Conservation (phyloP, 1,140 invertebrate genomes). For the Hypothenemus hampei region DNA sequence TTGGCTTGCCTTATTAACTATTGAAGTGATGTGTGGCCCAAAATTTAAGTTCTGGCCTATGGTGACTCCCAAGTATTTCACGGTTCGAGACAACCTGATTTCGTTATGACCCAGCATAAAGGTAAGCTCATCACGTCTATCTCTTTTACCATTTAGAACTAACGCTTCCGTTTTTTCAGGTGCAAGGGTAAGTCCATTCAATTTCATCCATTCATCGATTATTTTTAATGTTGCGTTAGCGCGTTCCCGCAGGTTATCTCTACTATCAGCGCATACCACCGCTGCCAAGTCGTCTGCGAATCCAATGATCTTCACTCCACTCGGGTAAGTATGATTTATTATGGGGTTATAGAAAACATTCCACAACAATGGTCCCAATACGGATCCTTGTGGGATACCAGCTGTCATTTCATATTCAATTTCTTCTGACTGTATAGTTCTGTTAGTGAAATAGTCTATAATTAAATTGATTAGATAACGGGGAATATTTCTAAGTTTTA, state of each 20-base stretch:
- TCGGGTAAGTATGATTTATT: conserved; percentile 31
- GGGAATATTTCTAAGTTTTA: background rate
- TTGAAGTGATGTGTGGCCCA: background rate
- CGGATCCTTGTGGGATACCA: conserved; percentile 49
- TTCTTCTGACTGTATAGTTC: background rate
- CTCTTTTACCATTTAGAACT: background rate
- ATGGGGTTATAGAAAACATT: conserved; percentile 46
- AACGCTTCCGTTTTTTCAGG: background rate
- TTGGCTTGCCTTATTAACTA: background rate
- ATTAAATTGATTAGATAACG: background rate
- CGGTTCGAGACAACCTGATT: background rate
- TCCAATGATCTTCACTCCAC: conserved; percentile 16
- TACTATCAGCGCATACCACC: conserved; percentile 28
- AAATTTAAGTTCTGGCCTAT: background rate
- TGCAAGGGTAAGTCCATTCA: too few relatives aligned
- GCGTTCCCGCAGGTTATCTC: conserved; percentile 3
- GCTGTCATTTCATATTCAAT: background rate
- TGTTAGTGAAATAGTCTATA: background rate
- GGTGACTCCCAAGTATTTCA: background rate
- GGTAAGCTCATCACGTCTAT: background rate
- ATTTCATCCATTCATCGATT: background rate
- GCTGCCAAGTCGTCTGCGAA: conserved; percentile 26
- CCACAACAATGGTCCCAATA: conserved; percentile 45
- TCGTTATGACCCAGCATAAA: background rate
- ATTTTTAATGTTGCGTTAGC: background rate